These are phyloP conservation scores for Andrena hattorfiana DNA, from an alignment of 2,888 invertebrate species.

Conservation along the genomic window DNA sequence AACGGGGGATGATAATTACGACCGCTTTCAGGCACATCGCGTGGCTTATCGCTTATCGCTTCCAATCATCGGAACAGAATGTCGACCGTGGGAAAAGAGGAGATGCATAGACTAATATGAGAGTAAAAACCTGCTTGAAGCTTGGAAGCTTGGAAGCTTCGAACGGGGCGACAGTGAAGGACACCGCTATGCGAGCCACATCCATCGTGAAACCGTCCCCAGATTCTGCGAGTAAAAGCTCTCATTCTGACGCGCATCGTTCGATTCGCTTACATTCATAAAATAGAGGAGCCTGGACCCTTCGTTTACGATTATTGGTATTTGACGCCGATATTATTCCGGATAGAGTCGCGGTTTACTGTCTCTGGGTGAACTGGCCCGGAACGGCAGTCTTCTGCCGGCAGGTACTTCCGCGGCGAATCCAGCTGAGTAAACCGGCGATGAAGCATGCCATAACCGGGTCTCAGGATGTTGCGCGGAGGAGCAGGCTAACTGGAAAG, in stretches of 20 bases:
- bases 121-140: neutral
- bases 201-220: neutral
- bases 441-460: slow-evolving; percentile 41
- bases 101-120: neutral
- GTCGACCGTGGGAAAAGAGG: neutral
- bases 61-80: slow-evolving; percentile 8
- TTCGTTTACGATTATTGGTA: slow-evolving; percentile 38
- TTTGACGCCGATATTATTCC: slow-evolving; percentile 61
- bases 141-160: neutral
- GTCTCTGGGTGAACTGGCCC: slow-evolving; percentile 39
- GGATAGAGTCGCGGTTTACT: slow-evolving; percentile 56
- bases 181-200: neutral
- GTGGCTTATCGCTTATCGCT: slow-evolving; percentile 22
- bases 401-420: neutral
- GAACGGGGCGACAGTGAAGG: neutral
- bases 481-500: slow-evolving; percentile 16
- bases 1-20: slow-evolving; percentile 50
- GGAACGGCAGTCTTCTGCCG: neutral
- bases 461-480: slow-evolving; percentile 21
- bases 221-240: neutral
- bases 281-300: slow-evolving; percentile 1
- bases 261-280: slow-evolving; percentile 1
- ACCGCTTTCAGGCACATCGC: slow-evolving; percentile 29
- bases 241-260: neutral
- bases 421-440: slow-evolving; percentile 15